phyloP scores from a whole-genome alignment of 2,888 invertebrate genomes.

The Gibbula magus region DNA sequence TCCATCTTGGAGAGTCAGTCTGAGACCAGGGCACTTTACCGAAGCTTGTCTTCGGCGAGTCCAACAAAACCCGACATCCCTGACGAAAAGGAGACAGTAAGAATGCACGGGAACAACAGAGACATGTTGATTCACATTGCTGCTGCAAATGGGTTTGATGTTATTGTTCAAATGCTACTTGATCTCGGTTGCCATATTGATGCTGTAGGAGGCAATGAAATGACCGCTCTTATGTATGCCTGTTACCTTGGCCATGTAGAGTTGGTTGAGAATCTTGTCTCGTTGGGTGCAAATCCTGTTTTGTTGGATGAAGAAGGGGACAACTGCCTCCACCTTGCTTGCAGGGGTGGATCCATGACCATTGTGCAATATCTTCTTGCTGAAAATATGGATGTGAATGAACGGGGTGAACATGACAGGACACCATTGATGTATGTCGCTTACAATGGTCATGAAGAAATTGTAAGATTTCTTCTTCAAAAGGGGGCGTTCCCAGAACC shows the following conservation, averaged over 20 bases:
- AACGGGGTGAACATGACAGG: constrained; percentile 15
- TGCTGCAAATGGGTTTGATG: neutral
- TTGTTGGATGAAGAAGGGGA: constrained; percentile 18
- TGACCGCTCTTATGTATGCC: constrained; percentile 14
- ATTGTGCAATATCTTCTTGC: neutral
- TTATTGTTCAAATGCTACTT: neutral
- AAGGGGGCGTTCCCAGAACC: neutral
- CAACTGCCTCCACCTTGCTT: constrained; percentile 11
- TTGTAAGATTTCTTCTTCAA: neutral
- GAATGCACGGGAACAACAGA: neutral
- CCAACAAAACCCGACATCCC: neutral
- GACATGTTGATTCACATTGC: constrained; percentile 8
- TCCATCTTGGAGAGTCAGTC: neutral
- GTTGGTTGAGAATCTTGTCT: neutral
- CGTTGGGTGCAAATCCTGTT: neutral
- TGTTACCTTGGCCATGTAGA: neutral
- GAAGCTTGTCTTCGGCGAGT: neutral
- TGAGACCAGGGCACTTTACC: too few relatives aligned
- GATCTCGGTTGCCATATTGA: neutral
- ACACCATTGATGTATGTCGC: constrained; percentile 17
- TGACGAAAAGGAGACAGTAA: neutral
- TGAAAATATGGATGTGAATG: neutral
- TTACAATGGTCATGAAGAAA: constrained; percentile 9
- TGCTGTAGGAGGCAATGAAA: neutral
- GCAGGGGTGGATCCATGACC: neutral